Base-by-base conservation (phyloP, 2,888 invertebrate genomes). In the Alentia gelatinosa region DNA sequence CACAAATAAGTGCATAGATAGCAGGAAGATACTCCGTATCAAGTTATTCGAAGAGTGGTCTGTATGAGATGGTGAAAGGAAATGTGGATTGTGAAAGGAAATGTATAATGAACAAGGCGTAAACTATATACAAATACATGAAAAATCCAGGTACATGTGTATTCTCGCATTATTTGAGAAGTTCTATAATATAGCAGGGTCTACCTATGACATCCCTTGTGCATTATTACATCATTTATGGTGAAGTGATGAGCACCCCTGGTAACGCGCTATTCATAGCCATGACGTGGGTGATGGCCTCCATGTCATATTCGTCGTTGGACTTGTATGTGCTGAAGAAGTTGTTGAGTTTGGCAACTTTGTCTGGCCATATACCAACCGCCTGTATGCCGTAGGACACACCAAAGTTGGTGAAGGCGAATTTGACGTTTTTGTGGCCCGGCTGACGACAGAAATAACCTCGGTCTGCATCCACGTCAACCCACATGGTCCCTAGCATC, bases 341-440 rank as follows among this genome's bases (percentile, higher is more conserved):
- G 35, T 35, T 35, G 79, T 91, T 91, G 7, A 91, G 75, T 50
- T 90, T 68, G 15, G 33, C 50, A 12, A 91, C 91, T 47, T 83
- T 91, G 42, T 91, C 90, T 0, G 91, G 91, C 91, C 91, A 91
- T 12, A 91, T 47, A 0, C 63, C 56, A 3, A 35, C 63, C 37
- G 63, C 42, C 33, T 90, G 90, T n/a, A 91, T 40, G 3, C 90
- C 91, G 33, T 91, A 91, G 37, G 91, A 91, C n/a, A 91, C 75
- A n/a, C 91, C 91, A 33, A 74, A 91, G 47, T 91, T 91, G 33
- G 91, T 91, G 90, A 91, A 91, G 35, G 91, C 91, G 68, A 90
- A 91, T 79, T 91, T 91, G 86, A 88, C 79, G 47, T 50, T 86
- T 37, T 63, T 90, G 56, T 88, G 91, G 7, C 83, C 35, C 7